Base-by-base conservation (phyloP, 1,140 invertebrate species). In the Leucophenga varia region DNA sequence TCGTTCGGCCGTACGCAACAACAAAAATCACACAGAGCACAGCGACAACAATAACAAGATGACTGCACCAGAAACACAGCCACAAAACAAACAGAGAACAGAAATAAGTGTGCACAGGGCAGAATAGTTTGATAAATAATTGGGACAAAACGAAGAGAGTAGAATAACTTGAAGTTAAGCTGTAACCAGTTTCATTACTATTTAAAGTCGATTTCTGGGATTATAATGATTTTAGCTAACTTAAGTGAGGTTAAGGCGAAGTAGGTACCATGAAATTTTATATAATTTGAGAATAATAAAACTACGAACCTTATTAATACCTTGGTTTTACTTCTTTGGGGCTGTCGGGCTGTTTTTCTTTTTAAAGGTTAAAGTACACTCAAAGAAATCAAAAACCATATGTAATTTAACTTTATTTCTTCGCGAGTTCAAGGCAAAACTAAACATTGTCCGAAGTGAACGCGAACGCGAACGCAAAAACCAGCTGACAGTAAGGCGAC, bases 381-480 rank as follows among this genome's bases (percentile, higher is more conserved):
- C 47, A 31, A 51, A 61, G 55, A 64, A 64, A 64, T 61, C 19
- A 35, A 48, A 65, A 50, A 31, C 32, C n/a, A n/a, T n/a, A n/a
- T n/a, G n/a, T n/a, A n/a, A n/a, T n/a, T n/a, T n/a, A 41, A 47
- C 47, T 42, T 30, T 21, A 46, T 36, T 34, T 60, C 47, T 45
- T 34, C 21, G 43, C 54, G 61, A 53, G 61, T 57, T 59, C 54
- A 47, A 43, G 47, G 54, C 49, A 37, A 48, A 37, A 65, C 57
- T 63, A 43, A 57, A 50, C 53, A 59, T 38, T 53, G 44, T 13
- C 25, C 59, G 47, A 63, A 58, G 49, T 49, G 52, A 67, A 61
- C 49, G 53, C 46, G 25, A 28, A 28, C 25, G 25, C 25, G 40
- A 55, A 46, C 44, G 49, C 53, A 52, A 55, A 49, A 64, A 59